These are phyloP conservation scores for Drosophila percnosoma DNA, from an alignment of 2,888 invertebrate genomes.

Conservation along the genomic window DNA sequence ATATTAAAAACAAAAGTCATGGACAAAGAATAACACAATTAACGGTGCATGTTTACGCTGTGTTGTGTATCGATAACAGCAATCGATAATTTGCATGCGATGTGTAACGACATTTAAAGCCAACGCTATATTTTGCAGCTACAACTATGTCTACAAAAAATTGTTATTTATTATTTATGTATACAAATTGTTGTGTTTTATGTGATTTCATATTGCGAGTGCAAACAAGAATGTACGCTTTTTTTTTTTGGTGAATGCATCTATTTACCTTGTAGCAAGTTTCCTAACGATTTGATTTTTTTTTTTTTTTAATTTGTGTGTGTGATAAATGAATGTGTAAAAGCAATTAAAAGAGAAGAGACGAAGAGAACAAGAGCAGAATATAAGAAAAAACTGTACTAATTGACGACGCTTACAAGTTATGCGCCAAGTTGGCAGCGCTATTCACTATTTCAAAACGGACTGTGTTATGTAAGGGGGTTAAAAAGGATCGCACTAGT, in stretches of 20 bases:
- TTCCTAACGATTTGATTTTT: constrained; percentile 84
- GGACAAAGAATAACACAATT: constrained; percentile 9
- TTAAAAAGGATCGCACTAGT: constrained; percentile 33
- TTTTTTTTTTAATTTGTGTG: constrained; percentile 34
- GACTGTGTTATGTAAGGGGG: constrained; percentile 14
- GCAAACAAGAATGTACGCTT: constrained; percentile 40
- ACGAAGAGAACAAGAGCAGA: constrained; percentile 63
- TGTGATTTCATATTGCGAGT: constrained; percentile 43
- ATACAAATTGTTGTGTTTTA: constrained; percentile 7
- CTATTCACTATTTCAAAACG: constrained; percentile 34
- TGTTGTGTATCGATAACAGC: constrained; percentile 14
- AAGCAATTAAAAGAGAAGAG: constrained; percentile 68
- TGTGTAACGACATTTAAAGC: constrained; percentile 70
- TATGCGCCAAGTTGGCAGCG: constrained; percentile 33
- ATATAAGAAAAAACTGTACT: constrained; percentile 37
- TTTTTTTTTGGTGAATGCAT: constrained; percentile 41
- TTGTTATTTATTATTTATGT: constrained; percentile 17
- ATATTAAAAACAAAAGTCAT: neutral
- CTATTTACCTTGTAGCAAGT: constrained; percentile 87
- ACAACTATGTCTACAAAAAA: constrained; percentile 35
- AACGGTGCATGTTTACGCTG: constrained; percentile 12
- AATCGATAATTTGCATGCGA: constrained; percentile 54
- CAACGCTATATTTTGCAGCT: constrained; percentile 34
- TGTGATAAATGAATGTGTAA: constrained; percentile 46
- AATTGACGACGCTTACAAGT: constrained; percentile 42